Conservation (phyloP, 2,113 vertebrate species). For the Rousettus leschenaultii region DNA sequence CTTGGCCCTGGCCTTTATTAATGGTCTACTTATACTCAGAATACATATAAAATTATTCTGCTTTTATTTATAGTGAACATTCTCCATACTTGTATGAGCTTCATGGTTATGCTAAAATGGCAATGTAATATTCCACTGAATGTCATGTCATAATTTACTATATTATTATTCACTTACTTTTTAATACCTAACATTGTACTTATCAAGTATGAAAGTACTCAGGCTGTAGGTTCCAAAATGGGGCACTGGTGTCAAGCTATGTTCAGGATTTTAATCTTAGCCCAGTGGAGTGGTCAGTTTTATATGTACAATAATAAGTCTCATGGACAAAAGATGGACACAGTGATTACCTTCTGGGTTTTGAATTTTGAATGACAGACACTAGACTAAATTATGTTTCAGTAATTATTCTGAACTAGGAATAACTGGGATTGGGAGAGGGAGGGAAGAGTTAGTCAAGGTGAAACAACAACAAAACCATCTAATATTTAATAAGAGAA, state of each 20-base stretch:
- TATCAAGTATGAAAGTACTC: not conserved
- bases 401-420: not conserved
- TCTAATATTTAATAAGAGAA: not conserved
- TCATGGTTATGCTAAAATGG: not conserved
- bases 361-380: constrained; percentile 35
- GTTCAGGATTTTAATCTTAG: not conserved
- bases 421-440: not conserved
- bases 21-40: not conserved
- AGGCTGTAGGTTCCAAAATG: not conserved
- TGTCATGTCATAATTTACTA: not conserved
- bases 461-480: not conserved
- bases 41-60: accelerated
- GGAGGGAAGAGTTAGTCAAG: not conserved
- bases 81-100: not conserved
- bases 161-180: not conserved
- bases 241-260: not conserved
- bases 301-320: not conserved
- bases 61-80: not conserved
- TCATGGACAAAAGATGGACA: constrained; percentile 33
- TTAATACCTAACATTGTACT: not conserved
- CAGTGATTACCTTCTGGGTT: constrained; percentile 57
- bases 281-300: not conserved
- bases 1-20: not conserved
- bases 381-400: constrained; percentile 36
- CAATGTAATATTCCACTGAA: not conserved